Conservation (phyloP, 2,888 invertebrate species). For the Meteorus colon region DNA sequence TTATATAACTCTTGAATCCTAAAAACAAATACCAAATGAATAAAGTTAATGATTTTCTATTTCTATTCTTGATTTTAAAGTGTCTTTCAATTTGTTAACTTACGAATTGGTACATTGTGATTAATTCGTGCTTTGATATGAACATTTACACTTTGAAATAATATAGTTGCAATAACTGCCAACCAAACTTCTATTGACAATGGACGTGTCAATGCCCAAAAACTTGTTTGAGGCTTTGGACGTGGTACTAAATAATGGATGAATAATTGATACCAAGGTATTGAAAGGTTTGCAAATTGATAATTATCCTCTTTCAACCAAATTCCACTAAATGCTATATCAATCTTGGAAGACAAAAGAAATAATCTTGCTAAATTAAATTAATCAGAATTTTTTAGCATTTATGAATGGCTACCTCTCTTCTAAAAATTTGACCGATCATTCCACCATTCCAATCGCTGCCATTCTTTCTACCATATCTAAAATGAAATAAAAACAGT, state of each 20-base stretch:
- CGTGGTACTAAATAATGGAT: slow-evolving; percentile 66
- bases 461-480: slow-evolving; percentile 60
- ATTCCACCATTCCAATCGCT: slow-evolving; percentile 63
- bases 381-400: background rate
- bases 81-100: background rate
- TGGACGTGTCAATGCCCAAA: slow-evolving; percentile 65
- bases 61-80: background rate
- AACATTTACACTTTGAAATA: slow-evolving; percentile 54
- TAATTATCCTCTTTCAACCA: slow-evolving; percentile 59
- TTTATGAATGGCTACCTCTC: slow-evolving; percentile 52
- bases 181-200: slow-evolving; percentile 61
- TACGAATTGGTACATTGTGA: slow-evolving; percentile 59
- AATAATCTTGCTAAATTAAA: background rate
- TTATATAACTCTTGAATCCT: slow-evolving; percentile 61
- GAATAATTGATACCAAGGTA: slow-evolving; percentile 61
- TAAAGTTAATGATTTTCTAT: too few relatives aligned
- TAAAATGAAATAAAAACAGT: slow-evolving; percentile 33
- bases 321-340: slow-evolving; percentile 64
- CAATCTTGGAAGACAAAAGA: slow-evolving; percentile 52
- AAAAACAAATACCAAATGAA: background rate
- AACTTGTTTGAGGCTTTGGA: slow-evolving; percentile 61
- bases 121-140: slow-evolving; percentile 58
- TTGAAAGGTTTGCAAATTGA: slow-evolving; percentile 56
- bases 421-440: slow-evolving; percentile 56
- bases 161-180: slow-evolving; percentile 51